Conservation (phyloP, 2,113 vertebrate genomes). For the Sapayoa aenigma region DNA sequence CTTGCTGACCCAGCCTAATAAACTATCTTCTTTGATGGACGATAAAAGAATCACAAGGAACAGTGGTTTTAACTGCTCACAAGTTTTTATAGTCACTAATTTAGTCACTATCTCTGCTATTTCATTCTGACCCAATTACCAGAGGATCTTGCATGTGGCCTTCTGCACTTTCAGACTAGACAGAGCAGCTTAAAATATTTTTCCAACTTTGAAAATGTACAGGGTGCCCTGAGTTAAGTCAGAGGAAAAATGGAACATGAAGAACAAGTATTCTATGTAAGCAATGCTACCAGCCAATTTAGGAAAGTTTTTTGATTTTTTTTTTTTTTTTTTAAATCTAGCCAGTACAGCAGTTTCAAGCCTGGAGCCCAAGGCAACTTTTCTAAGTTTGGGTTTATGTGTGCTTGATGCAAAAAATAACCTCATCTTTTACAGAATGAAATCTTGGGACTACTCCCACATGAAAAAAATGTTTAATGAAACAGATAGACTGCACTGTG, state of each 20-base stretch:
- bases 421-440: neutral
- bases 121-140: neutral
- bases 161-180: neutral
- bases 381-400: neutral
- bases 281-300: neutral
- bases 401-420: neutral
- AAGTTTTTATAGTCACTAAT: neutral
- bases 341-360: neutral
- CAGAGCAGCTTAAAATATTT: neutral
- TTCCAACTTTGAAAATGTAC: neutral
- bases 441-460: neutral
- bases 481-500: neutral
- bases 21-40: neutral
- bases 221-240: neutral
- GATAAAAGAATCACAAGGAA: neutral
- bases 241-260: neutral
- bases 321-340: neutral
- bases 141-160: neutral
- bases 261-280: neutral
- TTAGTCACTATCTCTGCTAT: neutral
- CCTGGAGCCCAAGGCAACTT: neutral
- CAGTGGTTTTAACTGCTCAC: neutral
- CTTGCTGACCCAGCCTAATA: neutral
- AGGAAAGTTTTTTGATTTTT: neutral
- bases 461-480: neutral